Evolutionary conservation across 2,888 invertebrate species (phyloP), one percentile per base, ranked within the genome.

Genomic region (Oscheius myriophilus): DNA sequence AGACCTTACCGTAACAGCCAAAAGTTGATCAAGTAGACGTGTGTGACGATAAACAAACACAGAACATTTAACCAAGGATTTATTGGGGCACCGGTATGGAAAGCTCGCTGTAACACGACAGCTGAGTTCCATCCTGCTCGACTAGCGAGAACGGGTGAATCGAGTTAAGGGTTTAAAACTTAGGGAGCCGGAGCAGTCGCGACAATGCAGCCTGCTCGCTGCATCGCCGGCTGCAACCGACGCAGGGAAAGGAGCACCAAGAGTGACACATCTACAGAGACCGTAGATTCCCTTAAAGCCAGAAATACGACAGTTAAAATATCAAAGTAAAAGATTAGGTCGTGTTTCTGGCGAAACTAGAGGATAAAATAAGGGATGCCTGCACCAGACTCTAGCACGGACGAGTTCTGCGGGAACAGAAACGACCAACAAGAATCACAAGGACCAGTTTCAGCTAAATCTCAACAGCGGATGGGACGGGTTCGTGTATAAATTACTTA

Each of bases 191-290:
- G n/a, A n/a, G 16, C 12, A 55, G 55, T 25, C 49, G 42, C 68
- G 71, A 64, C 69, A 70, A 69, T 72, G 71, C 61, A 77, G 75
- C 70, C 77, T 77, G 77, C 67, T 77, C 77, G 71, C 77, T 77
- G 61, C 68, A 75, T 53, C 67, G 25, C 66, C 66, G 57, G 53
- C 26, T 46, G 14, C 18, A 49, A 9, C n/a, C 61, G 21, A 16
- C 16, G 18, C 23, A 26, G 26, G 26, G 25, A n/a, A 23, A 41
- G 11, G 45, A 26, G 25, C 59, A 59, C 26, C 23, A 61, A 33
- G 16, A 46, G 51, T 21, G 16, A 49, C 61, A 39, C 26, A 49
- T 49, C 55, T 33, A 33, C 33, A 33, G 14, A 55, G 33, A 55
- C 26, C 12, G 21, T 55, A 55, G 26, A 55, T 55, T 55, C 26